Evolutionary conservation across 2,797 vertebrate genomes (phyloP), one percentile per base, ranked within the genome.

Genomic region (Philypnodon macrostomus): DNA sequence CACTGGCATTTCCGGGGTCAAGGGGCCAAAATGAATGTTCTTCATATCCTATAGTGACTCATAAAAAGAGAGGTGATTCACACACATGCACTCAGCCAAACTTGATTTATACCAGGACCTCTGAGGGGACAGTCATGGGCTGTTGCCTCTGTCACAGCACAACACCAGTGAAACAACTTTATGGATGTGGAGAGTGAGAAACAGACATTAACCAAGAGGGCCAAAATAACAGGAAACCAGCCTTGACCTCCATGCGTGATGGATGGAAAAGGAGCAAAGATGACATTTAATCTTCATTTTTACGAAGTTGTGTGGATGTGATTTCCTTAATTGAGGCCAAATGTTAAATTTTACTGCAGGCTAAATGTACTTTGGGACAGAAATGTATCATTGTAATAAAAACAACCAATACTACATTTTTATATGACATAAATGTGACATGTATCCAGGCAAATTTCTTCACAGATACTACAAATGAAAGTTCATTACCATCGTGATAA

Each of bases 1-100:
- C 75, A 67, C 71, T 84, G 87, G 87, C 78, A 92, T 91, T 90
- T 91, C 90, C 88, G 67, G 83, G 87, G 85, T 89, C 85, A 85
- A 79, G 64, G 58, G 82, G 77, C 60, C 82, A 79, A 80, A 63
- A 70, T 74, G 51, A 79, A 79, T 75, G 72, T 72, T 69, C 75
- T 67, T 75, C 56, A 67, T 69, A 73, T 82, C 73, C 75, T 72
- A 69, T 40, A 52, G 63, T 70, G 79, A 74, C 73, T 78, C 60
- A 40, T 76, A 73, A 75, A 75, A 70, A 27, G 53, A 55, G 63
- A 63, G 49, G n/a, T 27, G 60, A 63, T 68, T 57, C 67, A 45
- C 67, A 44, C 59, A 70, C 62, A 70, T n/a, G 41, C 65, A 47
- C 18, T 31, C 23, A 38, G 17, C 12, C 30, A 21, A 36, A 19